These are phyloP conservation scores for Papilio machaon DNA, from an alignment of 1,140 invertebrate genomes.

Conservation along the genomic window DNA sequence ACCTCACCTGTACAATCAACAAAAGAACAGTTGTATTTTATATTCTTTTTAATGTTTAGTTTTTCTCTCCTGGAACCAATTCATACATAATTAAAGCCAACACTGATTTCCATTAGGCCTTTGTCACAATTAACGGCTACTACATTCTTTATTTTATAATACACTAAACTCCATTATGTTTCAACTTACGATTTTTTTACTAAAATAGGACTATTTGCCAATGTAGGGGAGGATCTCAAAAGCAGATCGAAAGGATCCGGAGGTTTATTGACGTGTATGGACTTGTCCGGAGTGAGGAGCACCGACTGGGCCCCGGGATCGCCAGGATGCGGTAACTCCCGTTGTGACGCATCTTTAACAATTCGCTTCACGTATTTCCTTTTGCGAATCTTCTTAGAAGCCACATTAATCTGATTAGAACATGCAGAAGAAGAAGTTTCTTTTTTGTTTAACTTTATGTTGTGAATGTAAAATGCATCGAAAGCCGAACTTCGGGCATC, in stretches of 20 bases:
- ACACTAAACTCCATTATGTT: too few species aligned
- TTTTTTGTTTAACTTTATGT: slow-evolving; percentile 74
- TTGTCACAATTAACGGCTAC: neutral
- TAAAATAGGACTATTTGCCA: slow-evolving; percentile 30
- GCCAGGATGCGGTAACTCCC: slow-evolving; percentile 45
- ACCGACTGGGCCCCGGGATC: slow-evolving; percentile 49
- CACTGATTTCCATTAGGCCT: neutral
- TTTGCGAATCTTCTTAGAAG: slow-evolving; percentile 66
- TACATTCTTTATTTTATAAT: too few species aligned
- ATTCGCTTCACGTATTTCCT: slow-evolving; percentile 72
- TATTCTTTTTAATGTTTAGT: slow-evolving; percentile 53
- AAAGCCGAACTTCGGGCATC: slow-evolving; percentile 68
- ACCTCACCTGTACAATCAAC: slow-evolving; percentile 57
- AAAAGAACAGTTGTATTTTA: slow-evolving; percentile 57
- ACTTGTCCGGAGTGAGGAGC: slow-evolving; percentile 74
- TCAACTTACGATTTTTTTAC: slow-evolving; percentile 35
- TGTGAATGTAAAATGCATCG: slow-evolving; percentile 75
- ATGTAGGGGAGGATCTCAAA: slow-evolving; percentile 57
- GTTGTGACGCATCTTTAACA: slow-evolving; percentile 48
- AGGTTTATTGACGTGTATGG: slow-evolving; percentile 68
- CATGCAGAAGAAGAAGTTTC: slow-evolving; percentile 65
- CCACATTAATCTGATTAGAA: slow-evolving; percentile 51
- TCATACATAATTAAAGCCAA: neutral
- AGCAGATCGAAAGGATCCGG: slow-evolving; percentile 70
- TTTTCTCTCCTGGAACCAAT: slow-evolving; percentile 51